Conservation (phyloP, 2,797 vertebrate species). For the Microctenopoma lineatum region DNA sequence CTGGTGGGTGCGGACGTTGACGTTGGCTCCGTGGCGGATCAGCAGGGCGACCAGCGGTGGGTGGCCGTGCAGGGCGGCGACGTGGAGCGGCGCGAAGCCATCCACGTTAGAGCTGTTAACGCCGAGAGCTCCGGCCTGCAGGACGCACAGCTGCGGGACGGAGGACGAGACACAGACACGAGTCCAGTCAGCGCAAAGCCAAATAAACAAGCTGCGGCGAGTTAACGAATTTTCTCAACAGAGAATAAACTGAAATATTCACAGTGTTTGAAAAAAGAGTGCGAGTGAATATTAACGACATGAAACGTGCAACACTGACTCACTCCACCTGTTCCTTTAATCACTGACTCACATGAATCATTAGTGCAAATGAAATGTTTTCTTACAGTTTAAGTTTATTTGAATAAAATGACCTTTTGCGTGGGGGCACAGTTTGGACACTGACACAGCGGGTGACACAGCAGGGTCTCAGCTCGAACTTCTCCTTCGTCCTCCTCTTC, state of each 20-base stretch:
- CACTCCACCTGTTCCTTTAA: no score
- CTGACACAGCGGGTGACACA: slow-evolving; percentile 96
- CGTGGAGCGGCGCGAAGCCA: slow-evolving; percentile 88
- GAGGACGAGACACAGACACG: background rate
- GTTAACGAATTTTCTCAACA: no score
- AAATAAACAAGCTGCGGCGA: no score
- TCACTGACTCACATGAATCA: no score
- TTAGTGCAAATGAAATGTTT: no score
- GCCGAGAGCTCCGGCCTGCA: slow-evolving; percentile 82
- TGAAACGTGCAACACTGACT: no score
- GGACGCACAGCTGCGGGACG: slow-evolving; percentile 72
- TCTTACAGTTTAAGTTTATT: no score
- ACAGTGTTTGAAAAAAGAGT: no score
- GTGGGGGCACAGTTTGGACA: slow-evolving; percentile 89
- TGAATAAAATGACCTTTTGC: slow-evolving; percentile 84
- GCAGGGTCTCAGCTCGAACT: slow-evolving; percentile 64
- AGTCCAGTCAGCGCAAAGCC: no score
- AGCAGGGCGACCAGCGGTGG: slow-evolving; percentile 82
- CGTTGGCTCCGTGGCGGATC: slow-evolving; percentile 85
- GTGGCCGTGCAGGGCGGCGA: slow-evolving; percentile 90
- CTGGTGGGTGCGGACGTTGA: slow-evolving; percentile 82
- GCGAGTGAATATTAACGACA: no score
- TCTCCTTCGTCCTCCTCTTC: slow-evolving; percentile 87
- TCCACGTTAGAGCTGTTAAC: slow-evolving; percentile 88
- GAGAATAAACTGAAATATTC: no score